Percentiles rank a stretch among this genome's conserved stretches.
Conservation (phyloP, 2,888 invertebrate species). For the Endotricha flammealis region DNA sequence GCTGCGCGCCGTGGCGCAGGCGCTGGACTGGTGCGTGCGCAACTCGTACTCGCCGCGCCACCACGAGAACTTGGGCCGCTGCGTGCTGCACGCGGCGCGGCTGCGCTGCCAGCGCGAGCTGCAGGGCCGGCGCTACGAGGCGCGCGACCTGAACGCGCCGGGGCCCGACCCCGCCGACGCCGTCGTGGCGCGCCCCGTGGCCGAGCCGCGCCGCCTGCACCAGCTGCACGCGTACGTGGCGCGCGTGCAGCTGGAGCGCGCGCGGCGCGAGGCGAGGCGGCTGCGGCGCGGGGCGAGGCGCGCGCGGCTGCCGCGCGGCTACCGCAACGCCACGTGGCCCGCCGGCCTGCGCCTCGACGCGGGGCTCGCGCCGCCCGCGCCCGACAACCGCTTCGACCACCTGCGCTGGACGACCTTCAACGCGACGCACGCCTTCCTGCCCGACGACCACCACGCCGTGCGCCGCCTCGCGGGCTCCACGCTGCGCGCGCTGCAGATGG, state of each 20-base stretch:
- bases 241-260: constrained; percentile 25
- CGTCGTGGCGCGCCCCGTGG: constrained; percentile 82
- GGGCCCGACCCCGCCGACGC: constrained; percentile 47
- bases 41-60: constrained; percentile 90
- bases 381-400: constrained; percentile 84
- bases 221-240: constrained; percentile 83
- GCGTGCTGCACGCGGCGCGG: constrained; percentile 85
- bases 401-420: constrained; percentile 93
- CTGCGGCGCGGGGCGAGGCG: constrained; percentile 48
- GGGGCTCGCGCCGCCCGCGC: constrained; percentile 62
- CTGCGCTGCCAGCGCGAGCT: constrained; percentile 77
- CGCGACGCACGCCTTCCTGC: constrained; percentile 87
- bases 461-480: constrained; percentile 81
- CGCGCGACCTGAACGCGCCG: constrained; percentile 11
- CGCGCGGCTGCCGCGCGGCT: constrained; percentile 42
- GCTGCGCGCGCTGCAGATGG: constrained; percentile 82
- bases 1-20: constrained; percentile 84
- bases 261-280: constrained; percentile 33
- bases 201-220: constrained; percentile 80
- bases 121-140: constrained; percentile 58
- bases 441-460: constrained; percentile 86
- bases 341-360: constrained; percentile 78
- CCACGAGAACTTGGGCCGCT: constrained; percentile 93
- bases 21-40: constrained; percentile 93
- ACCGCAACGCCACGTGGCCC: constrained; percentile 87